Evolutionary conservation across 2,113 vertebrate species (phyloP).

Genomic region (Nipponia nippon): DNA sequence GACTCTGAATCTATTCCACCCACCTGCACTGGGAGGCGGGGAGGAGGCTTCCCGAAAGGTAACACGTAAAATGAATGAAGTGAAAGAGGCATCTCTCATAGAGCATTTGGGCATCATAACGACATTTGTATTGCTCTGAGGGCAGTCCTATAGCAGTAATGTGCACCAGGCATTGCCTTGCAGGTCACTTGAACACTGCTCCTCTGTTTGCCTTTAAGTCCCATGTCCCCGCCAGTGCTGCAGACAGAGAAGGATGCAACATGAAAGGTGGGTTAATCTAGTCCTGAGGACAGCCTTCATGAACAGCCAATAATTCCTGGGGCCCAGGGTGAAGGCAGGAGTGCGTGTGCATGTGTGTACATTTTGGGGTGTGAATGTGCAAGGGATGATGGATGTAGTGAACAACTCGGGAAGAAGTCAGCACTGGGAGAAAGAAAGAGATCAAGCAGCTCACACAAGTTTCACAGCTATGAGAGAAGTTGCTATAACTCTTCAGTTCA

Average conservation of each 20-base stretch:
- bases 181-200: neutral
- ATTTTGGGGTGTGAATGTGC: neutral
- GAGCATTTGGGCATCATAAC: neutral
- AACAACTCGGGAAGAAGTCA: neutral
- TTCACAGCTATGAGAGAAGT: neutral
- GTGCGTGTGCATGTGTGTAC: rapidly evolving
- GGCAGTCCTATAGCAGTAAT: rapidly evolving
- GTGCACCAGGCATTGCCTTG: neutral
- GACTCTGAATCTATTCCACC: neutral
- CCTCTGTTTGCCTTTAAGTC: neutral
- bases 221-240: neutral
- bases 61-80: neutral
- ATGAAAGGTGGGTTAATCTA: neutral
- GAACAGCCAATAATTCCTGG: rapidly evolving
- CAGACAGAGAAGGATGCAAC: neutral
- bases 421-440: neutral
- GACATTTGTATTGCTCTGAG: neutral
- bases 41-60: neutral
- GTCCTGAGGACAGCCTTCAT: neutral
- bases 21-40: neutral
- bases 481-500: neutral
- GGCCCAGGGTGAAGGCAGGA: neutral
- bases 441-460: neutral
- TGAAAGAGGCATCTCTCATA: no score
- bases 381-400: neutral